Evolutionary conservation across 2,113 vertebrate genomes (phyloP).

Genomic region (Pteropus alecto): DNA sequence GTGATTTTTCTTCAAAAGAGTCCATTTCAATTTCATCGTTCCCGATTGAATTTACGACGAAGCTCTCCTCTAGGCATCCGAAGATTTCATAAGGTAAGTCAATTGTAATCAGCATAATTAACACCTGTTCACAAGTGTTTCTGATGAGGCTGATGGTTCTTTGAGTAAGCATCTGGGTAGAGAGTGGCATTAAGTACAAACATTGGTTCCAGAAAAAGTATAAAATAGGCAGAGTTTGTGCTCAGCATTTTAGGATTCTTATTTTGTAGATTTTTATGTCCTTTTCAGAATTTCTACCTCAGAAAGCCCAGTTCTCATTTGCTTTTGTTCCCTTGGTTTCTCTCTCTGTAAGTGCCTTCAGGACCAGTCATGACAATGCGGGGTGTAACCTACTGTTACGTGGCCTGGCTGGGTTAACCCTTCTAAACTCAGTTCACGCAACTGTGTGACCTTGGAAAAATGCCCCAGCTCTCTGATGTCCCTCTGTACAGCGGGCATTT

Average conservation of each 20-base stretch:
- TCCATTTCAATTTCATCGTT: constrained; percentile 22
- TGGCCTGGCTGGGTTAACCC: not conserved
- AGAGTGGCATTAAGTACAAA: not conserved
- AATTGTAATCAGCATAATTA: constrained; percentile 40
- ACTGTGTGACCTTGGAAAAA: not conserved
- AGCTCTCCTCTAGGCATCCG: constrained; percentile 22
- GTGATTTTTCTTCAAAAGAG: constrained; percentile 49
- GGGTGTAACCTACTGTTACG: accelerated
- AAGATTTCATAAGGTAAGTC: constrained; percentile 37
- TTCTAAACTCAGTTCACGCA: not conserved
- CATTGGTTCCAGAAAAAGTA: not conserved
- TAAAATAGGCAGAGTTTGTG: not conserved
- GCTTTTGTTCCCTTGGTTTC: not conserved
- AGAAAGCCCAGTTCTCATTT: not conserved
- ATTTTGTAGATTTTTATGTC: not conserved
- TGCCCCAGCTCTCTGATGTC: not conserved
- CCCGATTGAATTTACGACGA: not conserved
- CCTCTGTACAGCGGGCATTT: not conserved
- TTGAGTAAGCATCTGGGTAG: constrained; percentile 33
- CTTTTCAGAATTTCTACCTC: not conserved
- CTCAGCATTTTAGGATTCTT: not conserved
- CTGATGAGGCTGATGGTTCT: constrained; percentile 30
- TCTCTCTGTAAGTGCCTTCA: not conserved
- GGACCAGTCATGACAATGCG: accelerated
- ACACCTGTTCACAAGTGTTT: constrained; percentile 11